Base-by-base conservation (phyloP, 2,113 vertebrate species). In the Laticauda laticaudata region DNA sequence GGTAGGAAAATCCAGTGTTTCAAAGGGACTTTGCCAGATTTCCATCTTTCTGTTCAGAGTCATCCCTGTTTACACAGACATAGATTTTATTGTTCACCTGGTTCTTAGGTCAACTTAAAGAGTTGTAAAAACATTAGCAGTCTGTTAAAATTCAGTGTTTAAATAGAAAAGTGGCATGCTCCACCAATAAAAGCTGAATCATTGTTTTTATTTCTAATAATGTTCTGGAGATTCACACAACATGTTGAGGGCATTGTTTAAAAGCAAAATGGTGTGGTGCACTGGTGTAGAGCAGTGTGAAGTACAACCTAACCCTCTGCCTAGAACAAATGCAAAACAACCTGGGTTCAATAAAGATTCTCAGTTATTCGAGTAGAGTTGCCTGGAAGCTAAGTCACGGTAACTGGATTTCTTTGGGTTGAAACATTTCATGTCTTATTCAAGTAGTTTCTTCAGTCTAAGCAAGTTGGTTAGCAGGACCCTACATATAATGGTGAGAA, bases 1-100 rank as follows among this genome's bases (percentile, higher is more conserved):
- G 51, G n/a, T 88, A 92, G 92, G 59, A 90, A 94, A 94, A 95
- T 56, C 9, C 75, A 81, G 48, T 23, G 90, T 93, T 26, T 20
- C 54, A 24, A 64, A 26, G 92, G 85, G 95, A 81, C 87, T 94
- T 90, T 93, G 11, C 18, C 18, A 81, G 34, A 34, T 69, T n/a
- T n/a, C 14, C 14, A 34, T 18, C 64, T 69, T n/a, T 64, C 24
- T 64, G 26, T 29, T 26, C 61, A 64, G 12, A 29, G 61, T 69
- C 61, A n/a, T n/a, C 12, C 4, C 64, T 69, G 61, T 69, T 69
- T 69, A 69, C 61, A n/a, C 5, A 4, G 64, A 69, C 12, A n/a
- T 15, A 14, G 7, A 81, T 39, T 39, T 34, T 81, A 34, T 34
- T 81, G 39, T 81, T 7, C n/a, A 81, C 69, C 18, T 39, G 69